A percentile compares a stretch with the other conserved stretches of the same genome.
phyloP scores from a whole-genome alignment of 2,113 vertebrate species.

The Tichodroma muraria region DNA sequence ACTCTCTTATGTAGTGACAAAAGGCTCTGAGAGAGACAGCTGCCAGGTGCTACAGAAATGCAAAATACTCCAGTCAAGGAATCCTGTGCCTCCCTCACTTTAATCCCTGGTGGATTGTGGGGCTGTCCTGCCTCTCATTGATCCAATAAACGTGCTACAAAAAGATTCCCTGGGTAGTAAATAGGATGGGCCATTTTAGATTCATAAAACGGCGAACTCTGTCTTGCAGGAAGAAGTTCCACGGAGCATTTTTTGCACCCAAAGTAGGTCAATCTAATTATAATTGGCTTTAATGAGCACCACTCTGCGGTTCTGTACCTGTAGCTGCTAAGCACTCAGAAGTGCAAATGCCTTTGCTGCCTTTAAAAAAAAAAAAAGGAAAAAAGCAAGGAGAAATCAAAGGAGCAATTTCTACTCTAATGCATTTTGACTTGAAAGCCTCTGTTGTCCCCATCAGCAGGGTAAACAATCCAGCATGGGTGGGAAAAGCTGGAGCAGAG shows the following conservation, averaged over 20 bases:
- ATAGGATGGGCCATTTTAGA: background rate
- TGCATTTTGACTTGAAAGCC: background rate
- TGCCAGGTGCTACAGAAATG: background rate
- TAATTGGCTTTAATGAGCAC: conserved; percentile 33
- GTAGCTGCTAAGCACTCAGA: conserved; percentile 20
- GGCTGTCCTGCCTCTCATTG: background rate
- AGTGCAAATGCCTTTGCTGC: background rate
- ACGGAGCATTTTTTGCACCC: background rate
- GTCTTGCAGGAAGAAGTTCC: background rate
- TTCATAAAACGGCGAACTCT: background rate
- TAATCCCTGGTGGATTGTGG: background rate
- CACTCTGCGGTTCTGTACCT: conserved; percentile 9
- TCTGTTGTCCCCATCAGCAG: background rate
- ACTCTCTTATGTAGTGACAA: background rate
- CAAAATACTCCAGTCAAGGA: background rate
- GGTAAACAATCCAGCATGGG: background rate
- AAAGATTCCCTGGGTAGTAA: conserved; percentile 1
- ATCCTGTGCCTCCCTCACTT: background rate
- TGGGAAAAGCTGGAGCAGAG: background rate
- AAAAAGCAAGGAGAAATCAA: conserved; percentile 7
- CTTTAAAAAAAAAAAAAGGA: background rate
- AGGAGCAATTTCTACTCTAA: background rate
- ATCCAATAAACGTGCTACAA: background rate
- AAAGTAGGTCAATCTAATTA: conserved; percentile 43
- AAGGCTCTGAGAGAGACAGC: background rate